These are phyloP conservation scores for Hypselothyrea guttata DNA, from an alignment of 2,888 invertebrate genomes.

Conservation along the genomic window DNA sequence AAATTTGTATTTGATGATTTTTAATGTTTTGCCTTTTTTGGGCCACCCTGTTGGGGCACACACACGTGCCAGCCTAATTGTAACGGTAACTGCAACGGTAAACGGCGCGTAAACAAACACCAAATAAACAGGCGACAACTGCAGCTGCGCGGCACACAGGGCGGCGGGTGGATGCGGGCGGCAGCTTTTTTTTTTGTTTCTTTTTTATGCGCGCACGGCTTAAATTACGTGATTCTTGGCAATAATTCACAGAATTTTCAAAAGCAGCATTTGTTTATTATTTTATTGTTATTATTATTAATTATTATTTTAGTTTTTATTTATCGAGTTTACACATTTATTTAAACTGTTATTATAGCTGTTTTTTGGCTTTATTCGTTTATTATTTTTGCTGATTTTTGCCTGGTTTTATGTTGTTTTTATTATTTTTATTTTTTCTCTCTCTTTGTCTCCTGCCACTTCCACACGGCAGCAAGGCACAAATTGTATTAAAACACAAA, in stretches of 20 bases:
- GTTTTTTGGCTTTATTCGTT: slow-evolving; percentile 22
- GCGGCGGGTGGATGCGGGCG: not conserved
- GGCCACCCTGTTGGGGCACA: slow-evolving; percentile 15
- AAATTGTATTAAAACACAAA: slow-evolving; percentile 78
- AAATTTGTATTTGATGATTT: slow-evolving; percentile 9
- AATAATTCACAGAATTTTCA: slow-evolving; percentile 43
- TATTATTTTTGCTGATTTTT: too few species aligned
- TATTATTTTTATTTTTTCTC: slow-evolving; percentile 27
- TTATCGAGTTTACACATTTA: slow-evolving; percentile 47
- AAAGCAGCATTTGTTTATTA: slow-evolving; percentile 10
- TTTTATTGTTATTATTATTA: too few species aligned
- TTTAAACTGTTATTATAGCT: slow-evolving; percentile 17
- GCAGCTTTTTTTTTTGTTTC: slow-evolving; percentile 43
- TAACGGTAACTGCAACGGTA: slow-evolving; percentile 59
- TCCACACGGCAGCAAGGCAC: slow-evolving; percentile 76
- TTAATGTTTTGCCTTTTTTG: too few species aligned
- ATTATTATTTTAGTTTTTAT: too few species aligned
- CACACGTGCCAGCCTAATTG: slow-evolving; percentile 43
- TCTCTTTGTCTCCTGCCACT: slow-evolving; percentile 52
- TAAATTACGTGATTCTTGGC: slow-evolving; percentile 72
- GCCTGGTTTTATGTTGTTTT: too few species aligned
- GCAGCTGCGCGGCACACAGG: slow-evolving; percentile 20
- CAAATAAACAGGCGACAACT: slow-evolving; percentile 44
- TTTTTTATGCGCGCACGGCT: slow-evolving; percentile 62
- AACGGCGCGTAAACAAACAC: slow-evolving; percentile 70